phyloP scores from a whole-genome alignment of 2,113 vertebrate species.

The Tetrax tetrax region DNA sequence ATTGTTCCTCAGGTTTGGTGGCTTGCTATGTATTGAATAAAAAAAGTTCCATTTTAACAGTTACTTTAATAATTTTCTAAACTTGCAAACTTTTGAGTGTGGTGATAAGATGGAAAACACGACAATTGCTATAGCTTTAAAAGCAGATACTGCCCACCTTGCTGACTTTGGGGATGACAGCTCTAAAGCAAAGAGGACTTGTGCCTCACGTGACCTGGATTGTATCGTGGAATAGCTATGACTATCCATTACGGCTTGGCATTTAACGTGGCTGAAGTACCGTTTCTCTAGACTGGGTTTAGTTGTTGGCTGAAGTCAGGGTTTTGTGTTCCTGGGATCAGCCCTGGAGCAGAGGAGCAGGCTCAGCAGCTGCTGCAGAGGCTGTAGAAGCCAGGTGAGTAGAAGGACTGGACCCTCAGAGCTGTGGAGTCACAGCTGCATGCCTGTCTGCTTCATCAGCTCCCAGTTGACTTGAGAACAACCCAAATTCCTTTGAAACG shows the following conservation, averaged over 20 bases:
- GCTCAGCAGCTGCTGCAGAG: not conserved
- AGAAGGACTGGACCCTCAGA: not conserved
- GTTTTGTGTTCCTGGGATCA: not conserved
- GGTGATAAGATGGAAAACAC: not conserved
- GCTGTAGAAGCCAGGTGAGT: not conserved
- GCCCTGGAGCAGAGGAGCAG: not conserved
- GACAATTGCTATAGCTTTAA: not conserved
- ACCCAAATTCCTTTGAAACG: not conserved
- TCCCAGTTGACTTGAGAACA: not conserved
- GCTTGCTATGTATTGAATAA: not conserved
- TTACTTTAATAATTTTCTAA: not conserved
- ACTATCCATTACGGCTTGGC: not conserved
- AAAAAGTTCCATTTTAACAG: not conserved
- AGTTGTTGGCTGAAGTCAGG: not conserved
- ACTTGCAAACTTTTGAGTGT: not conserved
- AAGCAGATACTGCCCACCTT: not conserved
- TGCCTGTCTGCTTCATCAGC: not conserved
- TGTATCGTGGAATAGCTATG: not conserved
- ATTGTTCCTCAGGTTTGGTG: not conserved
- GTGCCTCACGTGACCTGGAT: not conserved
- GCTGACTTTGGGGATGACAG: not conserved
- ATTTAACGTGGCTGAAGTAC: not conserved
- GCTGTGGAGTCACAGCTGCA: rapidly evolving
- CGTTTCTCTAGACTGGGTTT: not conserved
- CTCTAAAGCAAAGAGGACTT: not conserved